A percentile compares a stretch with the other conserved stretches of the same genome.
Conservation (phyloP, 2,797 vertebrate species). For the Poeciliopsis gracilis region DNA sequence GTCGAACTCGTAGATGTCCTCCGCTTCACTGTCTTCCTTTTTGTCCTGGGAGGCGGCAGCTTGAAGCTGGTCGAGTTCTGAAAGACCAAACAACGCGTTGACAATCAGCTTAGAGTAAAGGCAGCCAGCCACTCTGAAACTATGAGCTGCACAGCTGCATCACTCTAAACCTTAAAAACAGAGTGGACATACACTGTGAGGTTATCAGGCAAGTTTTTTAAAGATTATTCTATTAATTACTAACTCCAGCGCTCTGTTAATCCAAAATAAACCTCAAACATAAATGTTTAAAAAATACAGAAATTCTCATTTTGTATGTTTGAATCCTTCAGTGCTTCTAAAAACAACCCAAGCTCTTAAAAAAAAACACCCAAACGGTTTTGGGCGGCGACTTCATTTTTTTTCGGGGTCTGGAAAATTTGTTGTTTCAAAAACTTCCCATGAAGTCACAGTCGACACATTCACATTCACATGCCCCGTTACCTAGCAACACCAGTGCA, state of each 20-base stretch:
- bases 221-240: neutral
- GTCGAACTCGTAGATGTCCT: constrained; percentile 89
- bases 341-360: no score
- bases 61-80: constrained; percentile 51
- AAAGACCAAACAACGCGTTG: neutral
- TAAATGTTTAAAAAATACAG: neutral
- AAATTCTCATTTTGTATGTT: no score
- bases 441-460: no score
- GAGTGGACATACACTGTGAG: neutral
- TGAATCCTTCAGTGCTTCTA: no score
- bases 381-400: no score
- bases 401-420: no score
- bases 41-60: constrained; percentile 49
- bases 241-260: neutral
- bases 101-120: neutral
- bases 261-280: neutral
- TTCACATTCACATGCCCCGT: no score
- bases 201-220: neutral
- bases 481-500: no score
- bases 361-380: no score
- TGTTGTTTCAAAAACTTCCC: no score
- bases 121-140: neutral
- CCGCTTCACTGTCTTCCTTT: constrained; percentile 78
- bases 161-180: neutral
- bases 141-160: neutral